A percentile compares a stretch with the other conserved stretches of the same genome.
Conservation (phyloP, 2,113 vertebrate species). For the Oophaga pumilio region DNA sequence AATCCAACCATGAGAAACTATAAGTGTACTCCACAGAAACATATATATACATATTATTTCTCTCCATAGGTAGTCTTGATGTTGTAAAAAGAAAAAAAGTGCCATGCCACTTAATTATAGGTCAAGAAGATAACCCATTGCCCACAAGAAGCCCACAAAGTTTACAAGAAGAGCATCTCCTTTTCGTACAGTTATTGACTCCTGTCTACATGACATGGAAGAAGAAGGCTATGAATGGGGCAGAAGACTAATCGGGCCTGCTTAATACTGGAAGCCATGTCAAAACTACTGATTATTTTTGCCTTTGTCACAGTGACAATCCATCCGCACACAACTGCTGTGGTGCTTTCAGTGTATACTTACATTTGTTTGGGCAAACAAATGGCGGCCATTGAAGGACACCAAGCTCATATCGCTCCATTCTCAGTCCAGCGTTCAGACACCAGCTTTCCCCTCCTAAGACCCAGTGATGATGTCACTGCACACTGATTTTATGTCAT, state of each 20-base stretch:
- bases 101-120: not conserved
- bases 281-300: slow-evolving; percentile 85
- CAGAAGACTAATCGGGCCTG: not conserved
- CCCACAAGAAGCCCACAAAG: not conserved
- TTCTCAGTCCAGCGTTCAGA: slow-evolving; percentile 28
- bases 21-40: not conserved
- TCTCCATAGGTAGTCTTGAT: not conserved
- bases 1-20: not conserved
- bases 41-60: not conserved
- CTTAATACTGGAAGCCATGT: not conserved
- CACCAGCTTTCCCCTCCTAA: slow-evolving; percentile 31
- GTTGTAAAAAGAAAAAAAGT: slow-evolving; percentile 1
- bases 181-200: not conserved
- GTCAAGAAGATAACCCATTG: not conserved
- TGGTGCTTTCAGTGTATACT: slow-evolving; percentile 68
- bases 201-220: not conserved
- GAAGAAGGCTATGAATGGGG: not conserved
- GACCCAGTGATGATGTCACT: slow-evolving; percentile 54
- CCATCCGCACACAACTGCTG: slow-evolving; percentile 74
- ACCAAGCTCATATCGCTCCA: slow-evolving; percentile 63
- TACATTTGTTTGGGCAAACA: slow-evolving; percentile 60
- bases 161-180: not conserved
- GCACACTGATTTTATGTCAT: slow-evolving; percentile 36
- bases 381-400: slow-evolving; percentile 48
- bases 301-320: slow-evolving; percentile 69